Percentiles rank a stretch among this genome's conserved stretches.
phyloP scores from a whole-genome alignment of 2,888 invertebrate species.

The Acrobasis repandana region DNA sequence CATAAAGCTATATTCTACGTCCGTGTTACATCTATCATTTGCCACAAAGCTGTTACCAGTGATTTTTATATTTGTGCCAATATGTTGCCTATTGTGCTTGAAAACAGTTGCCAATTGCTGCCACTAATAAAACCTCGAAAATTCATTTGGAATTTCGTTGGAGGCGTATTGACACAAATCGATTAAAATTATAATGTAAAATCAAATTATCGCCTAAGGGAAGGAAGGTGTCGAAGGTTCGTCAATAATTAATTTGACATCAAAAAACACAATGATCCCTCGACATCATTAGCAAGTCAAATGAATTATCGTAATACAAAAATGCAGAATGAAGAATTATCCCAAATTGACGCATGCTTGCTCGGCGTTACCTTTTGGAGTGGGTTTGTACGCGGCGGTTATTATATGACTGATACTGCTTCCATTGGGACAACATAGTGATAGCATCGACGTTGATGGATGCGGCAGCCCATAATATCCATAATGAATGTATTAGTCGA shows the following conservation, averaged over 20 bases:
- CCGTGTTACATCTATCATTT: constrained; percentile 34
- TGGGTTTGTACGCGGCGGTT: constrained; percentile 19
- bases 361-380: constrained; percentile 63
- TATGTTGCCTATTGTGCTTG: constrained; percentile 41
- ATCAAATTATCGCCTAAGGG: constrained; percentile 35
- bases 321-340: constrained; percentile 45
- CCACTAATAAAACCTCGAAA: constrained; percentile 28
- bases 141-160: constrained; percentile 25
- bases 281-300: constrained; percentile 80
- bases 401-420: constrained; percentile 33
- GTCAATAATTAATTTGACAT: constrained; percentile 53
- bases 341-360: constrained; percentile 46
- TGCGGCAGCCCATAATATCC: constrained; percentile 42
- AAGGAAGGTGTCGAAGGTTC: constrained; percentile 68
- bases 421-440: constrained; percentile 33
- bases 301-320: constrained; percentile 71
- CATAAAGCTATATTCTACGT: constrained; percentile 42
- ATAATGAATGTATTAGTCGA: constrained; percentile 34
- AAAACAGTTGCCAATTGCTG: constrained; percentile 30
- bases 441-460: constrained; percentile 54
- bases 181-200: constrained; percentile 14
- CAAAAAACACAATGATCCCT: constrained; percentile 56
- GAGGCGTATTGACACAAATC: constrained; percentile 44
- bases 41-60: constrained; percentile 40
- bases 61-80: constrained; percentile 51